A percentile compares a stretch with the other conserved stretches of the same genome.
phyloP scores from a whole-genome alignment of 1,140 invertebrate genomes.

The Aporrectodea caliginosa region DNA sequence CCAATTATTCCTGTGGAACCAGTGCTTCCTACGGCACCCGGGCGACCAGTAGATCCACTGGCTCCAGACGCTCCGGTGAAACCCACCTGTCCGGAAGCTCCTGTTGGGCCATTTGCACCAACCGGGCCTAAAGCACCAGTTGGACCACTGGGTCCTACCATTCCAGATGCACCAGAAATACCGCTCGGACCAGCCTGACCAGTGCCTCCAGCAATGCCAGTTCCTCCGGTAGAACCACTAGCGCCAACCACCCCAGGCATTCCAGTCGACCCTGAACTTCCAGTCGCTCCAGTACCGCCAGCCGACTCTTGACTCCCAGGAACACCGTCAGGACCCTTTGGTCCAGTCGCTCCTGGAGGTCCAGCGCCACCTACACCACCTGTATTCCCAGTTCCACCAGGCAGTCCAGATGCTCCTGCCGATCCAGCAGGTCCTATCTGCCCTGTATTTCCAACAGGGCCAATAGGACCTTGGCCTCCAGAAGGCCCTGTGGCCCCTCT shows the following conservation, averaged over 20 bases:
- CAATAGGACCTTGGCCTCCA: background rate
- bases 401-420: slow-evolving; percentile 34
- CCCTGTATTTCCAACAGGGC: slow-evolving; percentile 10
- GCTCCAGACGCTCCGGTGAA: background rate
- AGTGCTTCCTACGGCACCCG: background rate
- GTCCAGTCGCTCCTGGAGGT: background rate
- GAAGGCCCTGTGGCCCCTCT: slow-evolving; percentile 14
- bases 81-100: background rate
- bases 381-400: background rate
- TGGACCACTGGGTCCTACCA: background rate
- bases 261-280: slow-evolving; percentile 8
- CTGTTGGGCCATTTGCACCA: slow-evolving; percentile 12
- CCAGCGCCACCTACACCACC: background rate
- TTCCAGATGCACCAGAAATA: background rate
- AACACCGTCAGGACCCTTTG: background rate
- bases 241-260: background rate
- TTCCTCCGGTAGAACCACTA: background rate
- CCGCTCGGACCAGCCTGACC: slow-evolving; percentile 1
- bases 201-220: background rate
- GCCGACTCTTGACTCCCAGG: background rate
- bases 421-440: slow-evolving; percentile 30
- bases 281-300: background rate
- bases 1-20: background rate
- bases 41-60: background rate
- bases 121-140: background rate